phyloP scores from a whole-genome alignment of 2,113 vertebrate genomes.

The Melanocharis versteri region DNA sequence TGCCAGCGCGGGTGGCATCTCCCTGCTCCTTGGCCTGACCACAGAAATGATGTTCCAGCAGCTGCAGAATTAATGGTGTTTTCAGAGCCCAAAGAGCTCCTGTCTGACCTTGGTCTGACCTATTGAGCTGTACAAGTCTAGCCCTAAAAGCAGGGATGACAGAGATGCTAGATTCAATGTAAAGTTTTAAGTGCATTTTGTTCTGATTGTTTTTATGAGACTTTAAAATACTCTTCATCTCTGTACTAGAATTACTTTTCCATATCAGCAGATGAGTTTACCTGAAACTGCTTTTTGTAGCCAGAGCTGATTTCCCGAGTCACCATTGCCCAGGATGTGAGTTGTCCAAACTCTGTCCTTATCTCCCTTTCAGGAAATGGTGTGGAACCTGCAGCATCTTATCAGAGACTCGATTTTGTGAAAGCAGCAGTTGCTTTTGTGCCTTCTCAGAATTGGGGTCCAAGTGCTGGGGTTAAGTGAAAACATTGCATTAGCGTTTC shows the following conservation, averaged over 20 bases:
- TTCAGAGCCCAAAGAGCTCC: background rate
- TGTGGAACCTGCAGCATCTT: background rate
- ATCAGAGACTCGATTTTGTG: background rate
- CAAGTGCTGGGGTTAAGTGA: background rate
- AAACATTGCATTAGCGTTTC: background rate
- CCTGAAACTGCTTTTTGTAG: background rate
- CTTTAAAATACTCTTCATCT: background rate
- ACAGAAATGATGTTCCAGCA: background rate
- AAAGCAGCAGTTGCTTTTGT: background rate
- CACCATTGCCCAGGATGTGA: background rate
- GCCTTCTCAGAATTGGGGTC: background rate
- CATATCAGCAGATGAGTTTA: background rate
- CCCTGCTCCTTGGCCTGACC: background rate
- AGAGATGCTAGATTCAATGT: background rate
- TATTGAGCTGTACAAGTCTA: background rate
- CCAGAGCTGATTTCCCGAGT: background rate
- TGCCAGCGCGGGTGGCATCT: fast-evolving
- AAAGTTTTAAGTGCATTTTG: background rate
- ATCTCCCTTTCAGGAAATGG: conserved; percentile 1
- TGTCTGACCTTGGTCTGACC: background rate
- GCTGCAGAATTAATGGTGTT: background rate
- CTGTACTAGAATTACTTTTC: background rate
- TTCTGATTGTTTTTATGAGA: background rate
- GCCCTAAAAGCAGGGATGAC: background rate
- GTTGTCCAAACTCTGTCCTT: background rate